A percentile compares a stretch with the other conserved stretches of the same genome.
Conservation (phyloP, 2,113 vertebrate species). For the Progne subis region DNA sequence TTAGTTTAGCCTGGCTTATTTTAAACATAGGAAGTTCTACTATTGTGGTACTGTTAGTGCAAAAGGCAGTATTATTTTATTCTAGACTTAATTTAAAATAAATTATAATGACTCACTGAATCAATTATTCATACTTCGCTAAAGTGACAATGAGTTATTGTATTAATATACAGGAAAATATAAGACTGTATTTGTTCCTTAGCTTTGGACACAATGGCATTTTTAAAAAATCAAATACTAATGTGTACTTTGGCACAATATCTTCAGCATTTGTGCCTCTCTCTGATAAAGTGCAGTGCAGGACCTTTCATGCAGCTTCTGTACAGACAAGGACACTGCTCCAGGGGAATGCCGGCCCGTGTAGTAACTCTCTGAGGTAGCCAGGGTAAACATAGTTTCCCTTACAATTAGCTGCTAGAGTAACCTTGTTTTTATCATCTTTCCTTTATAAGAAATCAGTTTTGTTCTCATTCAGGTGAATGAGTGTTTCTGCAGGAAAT, state of each 20-base stretch:
- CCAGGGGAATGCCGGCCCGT: not conserved
- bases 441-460: not conserved
- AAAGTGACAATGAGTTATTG: not conserved
- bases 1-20: constrained; percentile 13
- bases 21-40: not conserved
- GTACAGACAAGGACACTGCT: not conserved
- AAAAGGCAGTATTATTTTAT: not conserved
- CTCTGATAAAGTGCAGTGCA: not conserved
- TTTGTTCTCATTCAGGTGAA: not conserved
- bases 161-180: not conserved
- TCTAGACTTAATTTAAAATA: not conserved
- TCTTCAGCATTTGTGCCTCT: not conserved
- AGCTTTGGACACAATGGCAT: not conserved
- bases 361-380: not conserved
- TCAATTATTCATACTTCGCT: constrained; percentile 7
- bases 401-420: not conserved
- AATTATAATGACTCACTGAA: not conserved
- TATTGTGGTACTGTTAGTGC: not conserved
- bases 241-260: constrained; percentile 32
- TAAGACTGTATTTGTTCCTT: not conserved
- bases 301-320: not conserved
- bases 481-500: not conserved
- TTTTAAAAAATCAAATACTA: not conserved
- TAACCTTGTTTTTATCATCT: not conserved
- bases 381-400: not conserved